phyloP scores from a whole-genome alignment of 2,888 invertebrate genomes.

The Drosophila kuntzei region DNA sequence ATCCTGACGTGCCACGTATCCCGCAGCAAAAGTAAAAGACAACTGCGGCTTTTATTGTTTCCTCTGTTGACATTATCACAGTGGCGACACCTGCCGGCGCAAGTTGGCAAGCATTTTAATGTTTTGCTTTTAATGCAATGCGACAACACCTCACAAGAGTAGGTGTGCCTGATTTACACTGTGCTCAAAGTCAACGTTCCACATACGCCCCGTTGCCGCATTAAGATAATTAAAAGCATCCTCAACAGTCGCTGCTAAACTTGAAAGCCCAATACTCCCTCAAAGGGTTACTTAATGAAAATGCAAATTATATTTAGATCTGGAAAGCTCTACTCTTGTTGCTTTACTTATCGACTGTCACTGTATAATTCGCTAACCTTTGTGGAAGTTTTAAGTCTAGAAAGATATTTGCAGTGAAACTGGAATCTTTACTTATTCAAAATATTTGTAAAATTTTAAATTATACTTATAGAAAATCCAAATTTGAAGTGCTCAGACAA shows the following conservation, averaged over 20 bases:
- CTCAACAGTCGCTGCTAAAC: conserved; percentile 19
- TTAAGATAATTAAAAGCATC: conserved; percentile 71
- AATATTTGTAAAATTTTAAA: too few relatives aligned
- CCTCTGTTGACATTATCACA: conserved; percentile 78
- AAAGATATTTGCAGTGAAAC: too few relatives aligned
- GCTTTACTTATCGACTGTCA: conserved; percentile 44
- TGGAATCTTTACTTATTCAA: too few relatives aligned
- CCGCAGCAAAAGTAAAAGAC: conserved; percentile 64
- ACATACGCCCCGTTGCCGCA: conserved; percentile 57
- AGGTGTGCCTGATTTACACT: conserved; percentile 32
- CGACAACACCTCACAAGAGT: conserved; percentile 28
- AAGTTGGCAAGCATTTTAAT: conserved; percentile 66
- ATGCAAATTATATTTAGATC: conserved; percentile 35
- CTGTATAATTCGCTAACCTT: conserved; percentile 44
- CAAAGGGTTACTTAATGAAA: conserved; percentile 42
- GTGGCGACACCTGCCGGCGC: conserved; percentile 69
- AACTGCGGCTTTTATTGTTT: conserved; percentile 79
- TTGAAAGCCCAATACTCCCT: conserved; percentile 5
- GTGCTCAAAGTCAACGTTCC: conserved; percentile 60
- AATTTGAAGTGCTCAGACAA: too few relatives aligned
- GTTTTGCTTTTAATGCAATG: conserved; percentile 67
- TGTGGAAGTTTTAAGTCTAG: too few relatives aligned
- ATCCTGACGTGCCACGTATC: conserved; percentile 48
- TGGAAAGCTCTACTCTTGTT: conserved; percentile 3
- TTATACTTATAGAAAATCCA: too few relatives aligned